Evolutionary conservation across 2,113 vertebrate genomes (phyloP).

Genomic region (Prochilodus magdalenae): DNA sequence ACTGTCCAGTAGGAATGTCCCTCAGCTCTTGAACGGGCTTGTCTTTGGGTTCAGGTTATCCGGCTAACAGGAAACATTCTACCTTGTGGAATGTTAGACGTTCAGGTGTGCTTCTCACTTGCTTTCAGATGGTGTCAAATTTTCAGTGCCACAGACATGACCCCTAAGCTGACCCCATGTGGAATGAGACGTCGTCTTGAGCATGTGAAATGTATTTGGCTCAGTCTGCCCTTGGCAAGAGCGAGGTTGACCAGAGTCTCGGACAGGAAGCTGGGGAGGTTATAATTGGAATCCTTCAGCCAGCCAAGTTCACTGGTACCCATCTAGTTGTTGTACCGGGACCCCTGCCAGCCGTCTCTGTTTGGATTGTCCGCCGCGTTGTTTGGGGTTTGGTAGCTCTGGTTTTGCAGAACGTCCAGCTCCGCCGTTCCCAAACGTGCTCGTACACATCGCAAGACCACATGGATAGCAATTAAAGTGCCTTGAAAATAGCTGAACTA

Average conservation of each 20-base stretch:
- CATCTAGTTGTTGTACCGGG: conserved; percentile 50
- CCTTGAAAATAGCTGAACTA: conserved; percentile 65
- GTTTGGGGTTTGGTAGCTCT: conserved; percentile 49
- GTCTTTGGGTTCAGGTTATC: too few relatives aligned
- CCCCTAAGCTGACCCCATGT: background rate
- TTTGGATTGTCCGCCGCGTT: conserved; percentile 27
- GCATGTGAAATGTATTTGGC: conserved; percentile 14
- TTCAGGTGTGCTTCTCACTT: too few relatives aligned
- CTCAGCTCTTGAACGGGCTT: too few relatives aligned
- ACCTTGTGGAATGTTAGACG: too few relatives aligned
- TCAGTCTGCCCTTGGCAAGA: conserved; percentile 47
- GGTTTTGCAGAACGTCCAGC: conserved; percentile 58
- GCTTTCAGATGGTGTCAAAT: too few relatives aligned
- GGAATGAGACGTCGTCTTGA: background rate
- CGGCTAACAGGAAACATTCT: too few relatives aligned
- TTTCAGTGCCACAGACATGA: background rate
- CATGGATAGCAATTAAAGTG: conserved; percentile 69
- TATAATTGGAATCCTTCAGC: conserved; percentile 61
- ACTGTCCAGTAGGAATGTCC: too few relatives aligned
- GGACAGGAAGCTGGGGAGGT: conserved; percentile 63
- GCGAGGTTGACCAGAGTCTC: conserved; percentile 55
- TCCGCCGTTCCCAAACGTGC: conserved; percentile 53
- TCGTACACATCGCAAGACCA: conserved; percentile 58
- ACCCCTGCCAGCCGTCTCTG: conserved; percentile 55
- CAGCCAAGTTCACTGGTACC: conserved; percentile 47